Base-by-base conservation (phyloP, 2,888 invertebrate genomes). In the Troilus luridus region DNA sequence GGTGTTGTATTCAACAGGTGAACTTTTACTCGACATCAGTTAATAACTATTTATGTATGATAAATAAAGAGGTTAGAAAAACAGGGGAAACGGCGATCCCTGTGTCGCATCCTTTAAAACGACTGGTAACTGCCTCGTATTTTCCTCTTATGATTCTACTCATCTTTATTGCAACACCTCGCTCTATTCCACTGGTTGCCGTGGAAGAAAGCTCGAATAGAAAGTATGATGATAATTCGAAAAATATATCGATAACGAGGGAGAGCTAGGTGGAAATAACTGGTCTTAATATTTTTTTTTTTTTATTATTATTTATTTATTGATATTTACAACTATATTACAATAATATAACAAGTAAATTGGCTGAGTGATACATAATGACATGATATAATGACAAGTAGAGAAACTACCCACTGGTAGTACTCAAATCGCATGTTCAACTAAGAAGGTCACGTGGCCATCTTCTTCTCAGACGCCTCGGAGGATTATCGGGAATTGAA, bases 61-160 rank as follows among this genome's bases (percentile, higher is more conserved):
- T 85, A 85, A 85, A 85, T 85, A 85, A 85, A 85, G 56, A 85
- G 85, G 85, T 85, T 85, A n/a, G n/a, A 85, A 85, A 85, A 85
- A 85, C 1, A 41, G 41, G 56, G 54, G 56, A 85, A 85, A 85
- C 54, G 14, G 85, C 5, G n/a, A 85, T 85, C 17, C 72, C 72
- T 19, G 72, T 19, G 9, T 77, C 27, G 27, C 72, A 56, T 85
- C 85, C 56, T 56, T 58, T 85, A 85, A 85, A 56, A n/a, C 85
- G 9, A 3, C 12, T 14, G 56, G 56, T 56, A 58, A 56, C 85
- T 58, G 85, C 54, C 85, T 85, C 56, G 85, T 85, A 85, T 85
- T 85, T 85, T 85, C 81, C 56, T 56, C 56, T 56, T 85, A 85
- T 85, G 85, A 85, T 56, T 17, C 85, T 56, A 85, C 54, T 85